Evolutionary conservation across 2,888 invertebrate genomes (phyloP).

Genomic region (Microctonus aethiopoides): DNA sequence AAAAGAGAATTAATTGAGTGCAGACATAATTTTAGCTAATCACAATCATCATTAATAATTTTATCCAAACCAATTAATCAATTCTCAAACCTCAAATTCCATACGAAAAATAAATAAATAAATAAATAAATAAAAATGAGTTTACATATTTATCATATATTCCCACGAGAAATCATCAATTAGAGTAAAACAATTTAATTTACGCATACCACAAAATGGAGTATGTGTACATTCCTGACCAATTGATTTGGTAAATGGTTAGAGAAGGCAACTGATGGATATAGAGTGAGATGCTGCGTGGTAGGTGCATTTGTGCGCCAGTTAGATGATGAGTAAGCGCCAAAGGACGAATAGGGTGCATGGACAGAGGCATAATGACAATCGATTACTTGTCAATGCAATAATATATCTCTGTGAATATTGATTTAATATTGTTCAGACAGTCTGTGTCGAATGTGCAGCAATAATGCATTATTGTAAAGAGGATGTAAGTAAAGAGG

Average conservation of each 20-base stretch:
- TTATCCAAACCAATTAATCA: neutral
- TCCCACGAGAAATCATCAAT: slow-evolving; percentile 14
- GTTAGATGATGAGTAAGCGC: neutral
- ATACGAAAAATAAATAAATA: neutral
- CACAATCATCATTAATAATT: neutral
- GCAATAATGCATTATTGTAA: too few species aligned
- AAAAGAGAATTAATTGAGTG: too few species aligned
- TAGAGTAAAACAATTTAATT: slow-evolving; percentile 32
- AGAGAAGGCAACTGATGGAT: neutral
- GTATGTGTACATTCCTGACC: slow-evolving; percentile 14
- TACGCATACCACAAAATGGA: slow-evolving; percentile 24
- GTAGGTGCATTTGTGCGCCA: neutral
- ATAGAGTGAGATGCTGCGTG: too few species aligned
- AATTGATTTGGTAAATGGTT: slow-evolving; percentile 11
- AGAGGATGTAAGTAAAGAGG: too few species aligned
- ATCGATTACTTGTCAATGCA: slow-evolving; percentile 2
- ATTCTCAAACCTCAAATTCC: neutral
- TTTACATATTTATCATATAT: neutral
- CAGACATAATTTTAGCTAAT: neutral
- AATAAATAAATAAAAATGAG: neutral
- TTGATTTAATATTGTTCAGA: neutral
- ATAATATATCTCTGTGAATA: neutral
- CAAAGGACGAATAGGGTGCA: neutral
- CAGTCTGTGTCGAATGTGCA: too few species aligned
- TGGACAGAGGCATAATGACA: neutral